These are phyloP conservation scores for Macaria liturata DNA, from an alignment of 2,888 invertebrate genomes.

Conservation along the genomic window DNA sequence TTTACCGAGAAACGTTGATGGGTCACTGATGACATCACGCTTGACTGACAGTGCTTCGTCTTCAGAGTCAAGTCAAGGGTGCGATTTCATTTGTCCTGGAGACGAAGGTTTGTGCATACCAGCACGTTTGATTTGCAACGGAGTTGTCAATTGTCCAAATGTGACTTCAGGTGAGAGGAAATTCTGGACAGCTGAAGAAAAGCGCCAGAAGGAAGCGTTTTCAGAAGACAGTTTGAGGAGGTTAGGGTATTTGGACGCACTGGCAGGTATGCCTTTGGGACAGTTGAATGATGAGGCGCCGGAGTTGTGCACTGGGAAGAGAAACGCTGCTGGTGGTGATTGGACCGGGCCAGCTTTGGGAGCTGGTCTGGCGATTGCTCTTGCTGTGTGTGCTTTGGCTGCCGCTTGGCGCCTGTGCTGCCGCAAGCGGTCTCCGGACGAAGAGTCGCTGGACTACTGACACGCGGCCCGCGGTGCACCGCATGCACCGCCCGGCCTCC, in stretches of 20 bases:
- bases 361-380: conserved; percentile 81
- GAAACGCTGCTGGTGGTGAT: conserved; percentile 75
- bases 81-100: conserved; percentile 95
- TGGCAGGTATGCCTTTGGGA: conserved; percentile 67
- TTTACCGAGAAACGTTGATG: conserved; percentile 92
- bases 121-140: conserved; percentile 92
- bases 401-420: conserved; percentile 85
- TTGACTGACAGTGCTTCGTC: conserved; percentile 84
- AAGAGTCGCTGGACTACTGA: conserved; percentile 85
- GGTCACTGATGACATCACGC: conserved; percentile 90
- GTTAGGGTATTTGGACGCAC: conserved; percentile 80
- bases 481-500: conserved; percentile 73
- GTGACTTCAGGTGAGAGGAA: conserved; percentile 80
- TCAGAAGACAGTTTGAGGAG: conserved; percentile 84
- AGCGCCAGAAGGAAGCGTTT: conserved; percentile 79
- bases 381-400: conserved; percentile 82
- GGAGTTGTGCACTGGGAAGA: conserved; percentile 86
- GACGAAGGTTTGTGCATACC: conserved; percentile 93
- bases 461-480: conserved; percentile 80
- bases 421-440: conserved; percentile 83
- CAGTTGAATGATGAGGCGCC: conserved; percentile 89
- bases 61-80: conserved; percentile 79
- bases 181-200: conserved; percentile 76
- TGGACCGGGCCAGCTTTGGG: conserved; percentile 86
- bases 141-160: conserved; percentile 93